Percentiles rank a stretch among this genome's conserved stretches.
These are phyloP conservation scores for Moxostoma hubbsi DNA, from an alignment of 2,797 vertebrate species.

Conservation along the genomic window DNA sequence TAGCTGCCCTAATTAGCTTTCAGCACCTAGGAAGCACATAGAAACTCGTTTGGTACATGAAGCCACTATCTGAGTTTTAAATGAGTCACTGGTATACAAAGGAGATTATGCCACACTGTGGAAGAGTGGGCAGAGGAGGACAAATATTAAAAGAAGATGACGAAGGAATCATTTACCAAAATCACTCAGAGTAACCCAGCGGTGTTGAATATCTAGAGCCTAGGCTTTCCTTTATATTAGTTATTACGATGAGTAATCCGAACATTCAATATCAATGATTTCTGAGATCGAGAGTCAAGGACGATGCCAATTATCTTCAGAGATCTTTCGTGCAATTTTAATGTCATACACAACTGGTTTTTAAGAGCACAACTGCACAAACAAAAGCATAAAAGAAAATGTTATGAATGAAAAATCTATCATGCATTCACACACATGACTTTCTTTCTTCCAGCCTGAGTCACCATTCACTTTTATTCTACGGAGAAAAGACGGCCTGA, in stretches of 20 bases:
- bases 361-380: constrained; percentile 5
- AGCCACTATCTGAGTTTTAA: not conserved
- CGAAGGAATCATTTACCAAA: constrained; percentile 20
- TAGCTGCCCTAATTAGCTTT: constrained; percentile 33
- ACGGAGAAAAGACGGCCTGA: too few species aligned
- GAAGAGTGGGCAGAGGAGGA: constrained; percentile 10
- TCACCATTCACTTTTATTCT: too few species aligned
- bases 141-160: constrained; percentile 37
- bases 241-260: not conserved
- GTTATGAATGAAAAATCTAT: too few species aligned
- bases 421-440: too few species aligned
- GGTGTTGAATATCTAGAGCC: constrained; percentile 20
- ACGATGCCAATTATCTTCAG: not conserved
- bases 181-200: not conserved
- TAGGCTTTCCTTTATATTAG: not conserved
- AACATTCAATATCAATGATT: not conserved
- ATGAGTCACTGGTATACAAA: constrained; percentile 26
- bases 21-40: constrained; percentile 7
- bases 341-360: constrained; percentile 11
- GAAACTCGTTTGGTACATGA: constrained; percentile 12
- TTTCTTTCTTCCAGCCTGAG: too few species aligned
- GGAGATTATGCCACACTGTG: constrained; percentile 17
- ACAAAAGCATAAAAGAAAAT: not conserved
- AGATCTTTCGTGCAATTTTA: not conserved
- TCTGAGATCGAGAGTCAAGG: not conserved